Percentiles rank a stretch among this genome's conserved stretches.
Evolutionary conservation across 1,140 invertebrate species (phyloP).

Genomic region (Parapsyche elsis): DNA sequence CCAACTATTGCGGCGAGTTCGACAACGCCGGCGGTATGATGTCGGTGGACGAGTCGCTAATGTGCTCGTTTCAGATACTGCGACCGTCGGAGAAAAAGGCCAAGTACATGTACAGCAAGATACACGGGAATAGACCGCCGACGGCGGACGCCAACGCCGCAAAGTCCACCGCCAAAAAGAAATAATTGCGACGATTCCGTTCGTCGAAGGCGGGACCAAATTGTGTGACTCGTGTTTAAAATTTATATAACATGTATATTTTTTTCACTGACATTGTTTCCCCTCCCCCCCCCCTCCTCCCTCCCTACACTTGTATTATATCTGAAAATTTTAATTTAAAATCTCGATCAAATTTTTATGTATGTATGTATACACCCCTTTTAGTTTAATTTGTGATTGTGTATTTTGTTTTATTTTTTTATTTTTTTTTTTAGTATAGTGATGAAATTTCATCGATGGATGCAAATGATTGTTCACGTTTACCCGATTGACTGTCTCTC

Average conservation of each 20-base stretch:
- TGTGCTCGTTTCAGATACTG: slow-evolving; percentile 97
- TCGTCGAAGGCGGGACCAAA: background rate
- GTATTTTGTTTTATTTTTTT: too few relatives aligned
- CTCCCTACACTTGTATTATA: too few relatives aligned
- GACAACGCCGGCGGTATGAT: slow-evolving; percentile 98
- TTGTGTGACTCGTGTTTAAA: background rate
- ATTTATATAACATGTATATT: slow-evolving; percentile 23
- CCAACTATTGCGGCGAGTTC: slow-evolving; percentile 91
- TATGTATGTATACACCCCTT: too few relatives aligned
- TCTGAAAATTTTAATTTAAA: too few relatives aligned
- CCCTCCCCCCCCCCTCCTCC: too few relatives aligned
- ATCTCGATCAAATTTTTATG: too few relatives aligned
- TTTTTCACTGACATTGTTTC: slow-evolving; percentile 5
- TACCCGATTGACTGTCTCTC: too few relatives aligned
- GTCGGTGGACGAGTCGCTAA: slow-evolving; percentile 98
- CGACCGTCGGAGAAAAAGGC: slow-evolving; percentile 99
- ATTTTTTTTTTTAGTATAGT: too few relatives aligned
- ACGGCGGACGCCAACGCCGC: slow-evolving; percentile 88
- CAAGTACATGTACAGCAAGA: slow-evolving; percentile 95
- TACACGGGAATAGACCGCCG: slow-evolving; percentile 82
- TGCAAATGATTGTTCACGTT: too few relatives aligned
- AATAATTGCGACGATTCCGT: slow-evolving; percentile 67
- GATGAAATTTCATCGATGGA: too few relatives aligned
- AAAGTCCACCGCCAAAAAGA: slow-evolving; percentile 74
- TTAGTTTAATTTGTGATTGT: too few relatives aligned